Base-by-base conservation (phyloP, 2,113 vertebrate genomes). In the Eira barbara region DNA sequence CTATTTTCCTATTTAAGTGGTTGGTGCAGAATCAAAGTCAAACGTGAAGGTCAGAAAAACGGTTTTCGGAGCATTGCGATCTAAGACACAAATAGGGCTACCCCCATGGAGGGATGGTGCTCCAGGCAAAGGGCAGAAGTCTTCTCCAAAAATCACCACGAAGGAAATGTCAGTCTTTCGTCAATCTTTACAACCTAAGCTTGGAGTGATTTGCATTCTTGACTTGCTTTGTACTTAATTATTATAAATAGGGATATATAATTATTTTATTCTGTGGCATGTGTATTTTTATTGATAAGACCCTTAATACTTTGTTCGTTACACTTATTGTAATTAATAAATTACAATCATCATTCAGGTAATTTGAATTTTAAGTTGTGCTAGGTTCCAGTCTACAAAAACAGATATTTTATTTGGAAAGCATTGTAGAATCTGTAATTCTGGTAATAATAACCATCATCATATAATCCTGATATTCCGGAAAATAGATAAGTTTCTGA, bases 1-100 rank as follows among this genome's bases (percentile, higher is more conserved):
- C 97, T 96, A 78, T 97, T 98, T 98, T 98, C 96, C 98, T 98
- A 96, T 98, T 98, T 98, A 98, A 99, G 98, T 98, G 98, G 97
- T 84, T 98, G 98, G 96, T 98, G 97, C 6, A 6, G 92, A 98
- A 97, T 98, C 97, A 98, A 98, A 98, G 98, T 98, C 98, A 97
- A 84, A 95, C 97, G 89, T 98, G 98, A 98, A 98, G 98, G 98
- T 98, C 99, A 98, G 31, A 83, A 71, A 97, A 98, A 95, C 29
- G 7, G 81, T 76, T 98, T 94, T 96, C 93, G 67, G 86, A 89
- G 96, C 95, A 59, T 61, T 73, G 36, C 86, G 95, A 91, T 91
- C 97, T 98, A 96, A 97, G 94, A 73, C 27, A 96, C 93, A 55
- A 36, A 42, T 5, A 3, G 49, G 31, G 42, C 80, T 85, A 18